These are phyloP conservation scores for Catalaphyllia jardinei DNA, from an alignment of 64 coral and sea anemone genomes.

Conservation along the genomic window DNA sequence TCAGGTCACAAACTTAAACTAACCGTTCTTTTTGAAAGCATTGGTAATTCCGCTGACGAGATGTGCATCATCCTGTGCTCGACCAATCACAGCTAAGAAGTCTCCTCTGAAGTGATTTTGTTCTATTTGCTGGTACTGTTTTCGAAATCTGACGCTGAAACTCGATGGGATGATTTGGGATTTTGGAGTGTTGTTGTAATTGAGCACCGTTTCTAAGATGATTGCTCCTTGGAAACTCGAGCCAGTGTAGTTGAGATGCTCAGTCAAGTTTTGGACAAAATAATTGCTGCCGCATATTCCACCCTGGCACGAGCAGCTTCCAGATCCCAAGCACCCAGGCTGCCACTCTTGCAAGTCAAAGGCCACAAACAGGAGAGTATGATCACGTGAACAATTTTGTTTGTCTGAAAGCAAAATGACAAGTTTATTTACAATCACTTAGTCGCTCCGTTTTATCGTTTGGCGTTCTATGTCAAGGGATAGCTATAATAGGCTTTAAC, in stretches of 20 bases:
- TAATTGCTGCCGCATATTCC: slow-evolving; percentile 29
- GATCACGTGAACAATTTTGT: background rate
- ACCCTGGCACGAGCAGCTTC: background rate
- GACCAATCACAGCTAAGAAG: slow-evolving; percentile 69
- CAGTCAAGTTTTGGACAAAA: slow-evolving; percentile 66
- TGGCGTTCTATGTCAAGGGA: too few species aligned
- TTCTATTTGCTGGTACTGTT: background rate
- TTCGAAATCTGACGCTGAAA: background rate
- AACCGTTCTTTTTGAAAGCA: slow-evolving; percentile 8
- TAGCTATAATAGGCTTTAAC: too few species aligned
- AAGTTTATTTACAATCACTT: too few species aligned
- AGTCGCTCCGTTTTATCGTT: too few species aligned
- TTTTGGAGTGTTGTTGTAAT: slow-evolving; percentile 69
- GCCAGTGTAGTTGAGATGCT: slow-evolving; percentile 29
- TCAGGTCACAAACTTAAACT: background rate
- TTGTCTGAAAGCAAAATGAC: background rate
- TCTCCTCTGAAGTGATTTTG: slow-evolving; percentile 44
- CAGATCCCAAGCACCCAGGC: background rate
- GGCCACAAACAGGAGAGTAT: slow-evolving; percentile 37
- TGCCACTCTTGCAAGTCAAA: slow-evolving; percentile 49
- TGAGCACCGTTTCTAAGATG: slow-evolving; percentile 65
- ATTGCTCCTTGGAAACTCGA: slow-evolving; percentile 45
- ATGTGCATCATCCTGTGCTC: too few species aligned
- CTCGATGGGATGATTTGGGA: slow-evolving; percentile 23
- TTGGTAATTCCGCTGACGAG: background rate